Evolutionary conservation across 2,888 invertebrate genomes (phyloP).

Genomic region (Lasioglossum malachurum): DNA sequence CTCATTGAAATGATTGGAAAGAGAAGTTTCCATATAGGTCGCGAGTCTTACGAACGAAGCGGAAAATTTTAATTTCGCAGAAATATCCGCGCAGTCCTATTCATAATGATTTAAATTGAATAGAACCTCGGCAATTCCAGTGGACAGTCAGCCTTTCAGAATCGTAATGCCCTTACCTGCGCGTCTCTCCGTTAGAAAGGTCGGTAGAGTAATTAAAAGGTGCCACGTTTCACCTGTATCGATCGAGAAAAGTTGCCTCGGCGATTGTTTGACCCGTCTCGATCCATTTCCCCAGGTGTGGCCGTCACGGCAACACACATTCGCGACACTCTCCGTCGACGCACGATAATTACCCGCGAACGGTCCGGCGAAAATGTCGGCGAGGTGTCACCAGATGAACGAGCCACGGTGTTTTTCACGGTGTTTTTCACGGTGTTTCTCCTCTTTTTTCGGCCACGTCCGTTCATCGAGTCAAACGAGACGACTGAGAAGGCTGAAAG

Average conservation of each 20-base stretch:
- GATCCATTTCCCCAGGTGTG: conserved; percentile 9
- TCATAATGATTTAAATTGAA: too few species aligned
- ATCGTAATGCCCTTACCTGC: conserved; percentile 19
- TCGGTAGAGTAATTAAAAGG: conserved; percentile 6
- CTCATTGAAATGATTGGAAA: neutral
- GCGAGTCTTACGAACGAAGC: too few species aligned
- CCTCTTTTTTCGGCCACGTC: neutral
- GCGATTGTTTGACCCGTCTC: neutral
- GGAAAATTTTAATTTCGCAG: neutral
- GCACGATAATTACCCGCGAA: conserved; percentile 1
- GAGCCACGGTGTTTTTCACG: neutral
- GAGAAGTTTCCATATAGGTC: too few species aligned
- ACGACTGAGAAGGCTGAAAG: conserved; percentile 33
- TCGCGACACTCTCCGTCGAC: neutral
- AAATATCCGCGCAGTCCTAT: neutral
- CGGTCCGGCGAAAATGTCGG: neutral
- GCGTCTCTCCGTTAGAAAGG: neutral
- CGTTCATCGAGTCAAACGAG: neutral
- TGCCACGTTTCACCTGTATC: conserved; percentile 9
- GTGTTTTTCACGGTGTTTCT: neutral
- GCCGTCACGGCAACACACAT: neutral
- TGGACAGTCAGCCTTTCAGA: neutral
- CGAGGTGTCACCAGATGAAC: neutral
- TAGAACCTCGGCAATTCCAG: neutral
- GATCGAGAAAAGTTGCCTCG: neutral